Evolutionary conservation across 1,140 invertebrate genomes (phyloP).

Genomic region (Ganaspis sp.): DNA sequence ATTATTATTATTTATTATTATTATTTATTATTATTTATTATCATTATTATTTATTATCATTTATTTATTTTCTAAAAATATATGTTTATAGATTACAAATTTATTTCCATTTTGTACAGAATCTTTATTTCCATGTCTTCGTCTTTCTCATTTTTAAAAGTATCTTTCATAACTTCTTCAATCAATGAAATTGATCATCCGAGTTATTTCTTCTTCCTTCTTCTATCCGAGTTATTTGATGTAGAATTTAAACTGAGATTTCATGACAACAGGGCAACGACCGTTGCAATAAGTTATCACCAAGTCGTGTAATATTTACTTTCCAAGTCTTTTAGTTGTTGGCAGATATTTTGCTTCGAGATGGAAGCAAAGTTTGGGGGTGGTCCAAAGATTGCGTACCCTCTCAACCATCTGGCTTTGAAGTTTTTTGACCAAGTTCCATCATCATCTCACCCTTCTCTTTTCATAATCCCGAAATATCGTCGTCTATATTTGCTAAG

Average conservation of each 20-base stretch:
- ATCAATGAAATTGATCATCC: too few relatives aligned
- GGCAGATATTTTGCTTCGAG: background rate
- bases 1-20: too few relatives aligned
- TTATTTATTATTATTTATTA: too few relatives aligned
- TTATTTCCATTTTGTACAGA: too few relatives aligned
- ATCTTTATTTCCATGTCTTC: too few relatives aligned
- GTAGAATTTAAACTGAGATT: too few relatives aligned
- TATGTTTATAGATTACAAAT: too few relatives aligned
- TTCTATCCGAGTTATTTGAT: background rate
- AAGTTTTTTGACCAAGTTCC: slow-evolving; percentile 37
- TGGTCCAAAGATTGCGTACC: background rate
- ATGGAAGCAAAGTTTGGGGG: background rate
- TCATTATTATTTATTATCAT: too few relatives aligned
- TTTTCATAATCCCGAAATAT: slow-evolving; percentile 68
- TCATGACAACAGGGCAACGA: background rate
- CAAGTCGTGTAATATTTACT: background rate
- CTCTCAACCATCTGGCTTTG: background rate
- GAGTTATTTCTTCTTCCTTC: too few relatives aligned
- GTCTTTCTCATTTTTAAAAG: too few relatives aligned
- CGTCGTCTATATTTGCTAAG: slow-evolving; percentile 72
- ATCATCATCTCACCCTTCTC: slow-evolving; percentile 45
- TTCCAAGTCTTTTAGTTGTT: background rate
- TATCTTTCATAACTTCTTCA: too few relatives aligned
- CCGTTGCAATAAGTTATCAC: background rate
- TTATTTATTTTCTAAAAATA: too few relatives aligned